Percentiles rank a stretch among this genome's conserved stretches.
These are phyloP conservation scores for Corydoras sp. DNA, from an alignment of 2,113 vertebrate genomes.

Conservation along the genomic window DNA sequence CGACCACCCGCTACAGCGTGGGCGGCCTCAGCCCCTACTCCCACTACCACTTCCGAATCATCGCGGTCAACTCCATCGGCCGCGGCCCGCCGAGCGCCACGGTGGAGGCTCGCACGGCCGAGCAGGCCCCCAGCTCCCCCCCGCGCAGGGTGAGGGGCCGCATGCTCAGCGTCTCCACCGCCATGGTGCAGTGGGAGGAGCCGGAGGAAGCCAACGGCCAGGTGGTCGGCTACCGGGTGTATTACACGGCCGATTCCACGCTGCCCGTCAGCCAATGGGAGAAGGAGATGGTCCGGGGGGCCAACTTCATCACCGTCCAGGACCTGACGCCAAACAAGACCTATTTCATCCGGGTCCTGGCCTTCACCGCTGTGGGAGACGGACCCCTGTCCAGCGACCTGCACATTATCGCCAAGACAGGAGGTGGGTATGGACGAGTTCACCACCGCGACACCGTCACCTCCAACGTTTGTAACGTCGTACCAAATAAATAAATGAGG, in stretches of 20 bases:
- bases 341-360: slow-evolving; percentile 92
- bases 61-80: slow-evolving; percentile 95
- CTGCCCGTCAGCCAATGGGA: slow-evolving; percentile 93
- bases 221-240: slow-evolving; percentile 95
- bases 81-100: slow-evolving; percentile 85
- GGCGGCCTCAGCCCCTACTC: slow-evolving; percentile 96
- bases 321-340: slow-evolving; percentile 91
- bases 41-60: slow-evolving; percentile 91
- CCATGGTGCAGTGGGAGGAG: slow-evolving; percentile 97
- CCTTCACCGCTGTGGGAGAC: slow-evolving; percentile 96
- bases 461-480: background rate
- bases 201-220: slow-evolving; percentile 96
- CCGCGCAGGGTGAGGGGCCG: slow-evolving; percentile 90
- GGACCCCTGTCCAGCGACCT: slow-evolving; percentile 94
- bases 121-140: slow-evolving; percentile 93
- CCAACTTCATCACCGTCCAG: slow-evolving; percentile 90
- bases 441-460: no score
- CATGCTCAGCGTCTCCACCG: slow-evolving; percentile 95
- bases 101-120: slow-evolving; percentile 88
- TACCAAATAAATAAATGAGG: background rate
- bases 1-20: slow-evolving; percentile 94
- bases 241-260: slow-evolving; percentile 86
- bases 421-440: slow-evolving; percentile 61
- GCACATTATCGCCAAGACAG: slow-evolving; percentile 97
- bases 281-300: slow-evolving; percentile 94